Conservation (phyloP, 2,888 invertebrate species). For the Stomorhina lunata region DNA sequence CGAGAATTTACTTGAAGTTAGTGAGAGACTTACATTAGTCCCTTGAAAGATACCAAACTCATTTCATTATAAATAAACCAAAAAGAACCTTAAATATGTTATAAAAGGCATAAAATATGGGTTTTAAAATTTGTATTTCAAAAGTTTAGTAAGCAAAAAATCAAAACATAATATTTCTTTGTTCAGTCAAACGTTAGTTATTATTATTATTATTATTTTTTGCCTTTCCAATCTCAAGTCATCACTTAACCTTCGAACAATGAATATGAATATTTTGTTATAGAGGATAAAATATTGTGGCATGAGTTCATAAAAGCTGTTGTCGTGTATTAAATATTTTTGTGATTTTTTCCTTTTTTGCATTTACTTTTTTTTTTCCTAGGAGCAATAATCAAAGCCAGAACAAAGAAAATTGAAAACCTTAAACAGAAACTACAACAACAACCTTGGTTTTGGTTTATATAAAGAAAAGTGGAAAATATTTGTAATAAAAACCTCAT, state of each 20-base stretch:
- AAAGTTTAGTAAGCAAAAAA: not conserved
- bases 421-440: conserved; percentile 10
- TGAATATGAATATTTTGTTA: conserved; percentile 51
- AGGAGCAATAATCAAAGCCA: not conserved
- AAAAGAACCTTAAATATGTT: not conserved
- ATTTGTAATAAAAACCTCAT: not conserved
- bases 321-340: conserved; percentile 38
- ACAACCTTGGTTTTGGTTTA: conserved; percentile 1
- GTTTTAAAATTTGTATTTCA: conserved; percentile 6
- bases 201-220: not conserved
- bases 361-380: not conserved
- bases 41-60: not conserved
- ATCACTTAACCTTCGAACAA: conserved; percentile 62
- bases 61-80: conserved; percentile 16
- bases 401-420: conserved; percentile 21
- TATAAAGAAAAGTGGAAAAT: not conserved
- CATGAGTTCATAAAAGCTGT: conserved; percentile 34
- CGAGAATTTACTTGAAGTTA: too few relatives aligned
- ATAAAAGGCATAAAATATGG: not conserved
- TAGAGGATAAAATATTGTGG: conserved; percentile 26
- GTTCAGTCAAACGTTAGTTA: conserved; percentile 28
- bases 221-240: conserved; percentile 43
- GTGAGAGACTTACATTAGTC: too few relatives aligned
- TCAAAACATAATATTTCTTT: conserved; percentile 17
- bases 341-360: conserved; percentile 1